phyloP scores from a whole-genome alignment of 1,140 invertebrate genomes.

The Halesus radiatus region DNA sequence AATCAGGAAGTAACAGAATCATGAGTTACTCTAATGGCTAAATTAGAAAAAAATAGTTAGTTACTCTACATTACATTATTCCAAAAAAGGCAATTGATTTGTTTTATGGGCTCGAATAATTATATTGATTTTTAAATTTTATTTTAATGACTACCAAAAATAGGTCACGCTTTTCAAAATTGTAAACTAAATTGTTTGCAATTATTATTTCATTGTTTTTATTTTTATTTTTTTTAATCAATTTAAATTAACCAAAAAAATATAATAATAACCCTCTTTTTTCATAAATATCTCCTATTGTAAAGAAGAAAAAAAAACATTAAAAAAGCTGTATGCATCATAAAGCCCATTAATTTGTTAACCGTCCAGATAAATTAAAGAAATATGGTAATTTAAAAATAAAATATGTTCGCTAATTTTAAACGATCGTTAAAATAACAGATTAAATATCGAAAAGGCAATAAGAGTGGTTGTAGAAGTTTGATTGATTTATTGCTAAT shows the following conservation, averaged over 20 bases:
- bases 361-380: no score
- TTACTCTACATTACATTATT: background rate
- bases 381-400: no score
- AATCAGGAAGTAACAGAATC: slow-evolving; percentile 3
- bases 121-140: background rate
- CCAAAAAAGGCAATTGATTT: slow-evolving; percentile 1
- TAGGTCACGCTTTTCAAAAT: no score
- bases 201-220: no score
- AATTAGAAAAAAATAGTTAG: background rate
- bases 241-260: no score
- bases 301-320: no score
- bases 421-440: background rate
- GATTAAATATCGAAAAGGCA: background rate
- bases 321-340: no score
- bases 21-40: background rate
- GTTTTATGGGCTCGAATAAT: background rate
- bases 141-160: background rate
- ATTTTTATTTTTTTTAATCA: no score
- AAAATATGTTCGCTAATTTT: background rate
- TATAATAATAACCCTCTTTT: no score
- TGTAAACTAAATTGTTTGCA: no score
- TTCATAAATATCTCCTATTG: no score
- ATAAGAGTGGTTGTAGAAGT: background rate
- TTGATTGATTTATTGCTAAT: background rate
- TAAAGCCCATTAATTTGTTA: background rate